Conservation (phyloP, 2,113 vertebrate genomes). For the Amia ocellicauda region DNA sequence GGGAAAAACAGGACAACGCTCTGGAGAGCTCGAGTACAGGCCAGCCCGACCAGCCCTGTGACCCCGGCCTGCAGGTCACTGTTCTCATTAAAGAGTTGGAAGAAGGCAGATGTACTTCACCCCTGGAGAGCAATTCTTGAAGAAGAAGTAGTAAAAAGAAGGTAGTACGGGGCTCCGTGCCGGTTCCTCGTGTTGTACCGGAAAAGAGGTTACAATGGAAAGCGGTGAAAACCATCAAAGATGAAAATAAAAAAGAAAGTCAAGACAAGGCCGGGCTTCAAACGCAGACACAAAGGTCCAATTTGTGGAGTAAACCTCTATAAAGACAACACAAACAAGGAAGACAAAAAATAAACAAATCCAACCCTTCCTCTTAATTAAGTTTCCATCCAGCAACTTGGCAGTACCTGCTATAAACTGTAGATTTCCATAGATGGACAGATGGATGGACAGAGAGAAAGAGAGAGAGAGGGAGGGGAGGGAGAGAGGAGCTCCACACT, state of each 20-base stretch:
- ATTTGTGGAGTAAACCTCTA: constrained; percentile 2
- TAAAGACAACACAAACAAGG: neutral
- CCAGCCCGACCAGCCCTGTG: too few relatives aligned
- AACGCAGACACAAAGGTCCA: neutral
- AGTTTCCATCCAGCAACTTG: constrained; percentile 31
- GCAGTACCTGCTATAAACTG: constrained; percentile 38
- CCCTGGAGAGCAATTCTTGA: too few relatives aligned
- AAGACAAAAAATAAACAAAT: constrained; percentile 31
- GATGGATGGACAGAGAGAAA: constrained; percentile 11
- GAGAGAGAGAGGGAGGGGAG: constrained; percentile 16
- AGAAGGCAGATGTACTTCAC: too few relatives aligned
- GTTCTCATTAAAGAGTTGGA: too few relatives aligned
- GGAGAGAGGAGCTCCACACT: constrained; percentile 34
- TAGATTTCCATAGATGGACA: constrained; percentile 40
- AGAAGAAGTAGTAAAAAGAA: too few relatives aligned
- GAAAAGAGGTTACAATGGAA: too few relatives aligned
- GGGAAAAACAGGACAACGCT: too few relatives aligned
- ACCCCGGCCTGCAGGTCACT: too few relatives aligned
- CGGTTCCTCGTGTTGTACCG: too few relatives aligned
- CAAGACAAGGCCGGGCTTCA: neutral
- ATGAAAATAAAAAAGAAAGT: neutral
- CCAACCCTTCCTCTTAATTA: constrained; percentile 8
- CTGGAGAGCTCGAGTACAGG: too few relatives aligned
- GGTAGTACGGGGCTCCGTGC: too few relatives aligned
- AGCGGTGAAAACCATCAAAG: too few relatives aligned